Evolutionary conservation across 2,113 vertebrate genomes (phyloP), one percentile per base, ranked within the genome.

Genomic region (Leptosomus discolor): DNA sequence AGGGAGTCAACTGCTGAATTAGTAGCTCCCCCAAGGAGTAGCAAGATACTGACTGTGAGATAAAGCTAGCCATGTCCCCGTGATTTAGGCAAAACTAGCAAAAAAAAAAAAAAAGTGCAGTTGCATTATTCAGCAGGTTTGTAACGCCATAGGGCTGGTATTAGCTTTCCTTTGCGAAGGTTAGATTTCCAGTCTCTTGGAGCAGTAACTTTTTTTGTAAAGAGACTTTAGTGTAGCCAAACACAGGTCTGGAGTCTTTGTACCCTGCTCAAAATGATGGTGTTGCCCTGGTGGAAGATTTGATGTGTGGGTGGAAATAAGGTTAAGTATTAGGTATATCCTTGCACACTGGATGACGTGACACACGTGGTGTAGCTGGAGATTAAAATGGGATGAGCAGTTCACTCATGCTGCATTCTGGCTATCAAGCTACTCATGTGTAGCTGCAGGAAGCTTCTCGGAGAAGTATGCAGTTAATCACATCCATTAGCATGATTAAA

Each of bases 401-500:
- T 9, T 43, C 32, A 1, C 54, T 81, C 61, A 1, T 16, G 75
- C 88, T 74, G 32, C 16, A 6, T 71, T 70, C 80, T 75, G 81
- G 39, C 87, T 57, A 48, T 68, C 90, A 41, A 46, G 93, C 92
- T 50, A 4, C 92, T 79, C 64, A 0, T 13, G 1, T 39, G 91
- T 63, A 57, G 94, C 88, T 85, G 56, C 78, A 83, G 70, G 85
- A 95, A 79, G 46, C 78, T 92, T 32, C 92, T 51, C 27, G 94
- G 94, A 96, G 81, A 39, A 94, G 95, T 88, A 92, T 93, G 97
- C 81, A 93, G 37, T 95, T 97, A 97, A 97, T 97, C 95, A 96
- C 92, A 54, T 36, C 94, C 93, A 96, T 97, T 97, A 96, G 95
- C 97, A 58, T 90, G 94, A 97, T 88, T 94, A 74, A 43, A 73